These are phyloP conservation scores for Eremophila alpestris DNA, from an alignment of 2,797 vertebrate genomes.

Conservation along the genomic window DNA sequence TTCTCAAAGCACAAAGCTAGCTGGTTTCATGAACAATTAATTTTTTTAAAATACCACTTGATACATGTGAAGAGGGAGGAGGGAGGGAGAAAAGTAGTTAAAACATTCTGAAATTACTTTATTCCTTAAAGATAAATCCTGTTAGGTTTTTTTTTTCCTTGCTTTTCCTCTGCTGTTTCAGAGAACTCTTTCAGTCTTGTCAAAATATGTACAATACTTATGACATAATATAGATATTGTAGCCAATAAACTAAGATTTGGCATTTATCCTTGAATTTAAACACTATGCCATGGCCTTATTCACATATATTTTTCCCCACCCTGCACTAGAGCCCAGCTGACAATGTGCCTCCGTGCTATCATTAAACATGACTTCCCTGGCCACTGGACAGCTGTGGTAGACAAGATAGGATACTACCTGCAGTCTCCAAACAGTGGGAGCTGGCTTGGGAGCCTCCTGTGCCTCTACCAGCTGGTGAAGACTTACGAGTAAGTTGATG, in stretches of 20 bases:
- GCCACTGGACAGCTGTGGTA: conserved; percentile 93
- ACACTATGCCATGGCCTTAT: neutral
- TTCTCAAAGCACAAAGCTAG: neutral
- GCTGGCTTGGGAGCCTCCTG: conserved; percentile 93
- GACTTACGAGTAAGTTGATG: conserved; percentile 93
- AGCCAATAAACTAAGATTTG: neutral
- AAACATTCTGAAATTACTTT: neutral
- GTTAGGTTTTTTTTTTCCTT: neutral
- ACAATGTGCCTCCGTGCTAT: conserved; percentile 94
- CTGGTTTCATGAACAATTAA: neutral
- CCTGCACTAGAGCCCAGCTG: conserved; percentile 84
- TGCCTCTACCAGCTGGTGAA: conserved; percentile 97
- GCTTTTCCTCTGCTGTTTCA: neutral
- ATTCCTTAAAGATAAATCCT: neutral
- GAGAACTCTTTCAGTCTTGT: neutral
- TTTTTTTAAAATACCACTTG: neutral
- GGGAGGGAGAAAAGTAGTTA: neutral
- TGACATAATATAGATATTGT: neutral
- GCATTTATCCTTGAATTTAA: neutral
- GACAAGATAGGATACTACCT: conserved; percentile 93
- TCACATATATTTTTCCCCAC: neutral
- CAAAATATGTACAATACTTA: neutral
- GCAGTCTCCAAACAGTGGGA: conserved; percentile 88
- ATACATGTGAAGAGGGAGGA: neutral
- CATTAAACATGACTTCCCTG: conserved; percentile 96